These are phyloP conservation scores for Erpornis zantholeuca DNA, from an alignment of 2,113 vertebrate genomes.

Conservation along the genomic window DNA sequence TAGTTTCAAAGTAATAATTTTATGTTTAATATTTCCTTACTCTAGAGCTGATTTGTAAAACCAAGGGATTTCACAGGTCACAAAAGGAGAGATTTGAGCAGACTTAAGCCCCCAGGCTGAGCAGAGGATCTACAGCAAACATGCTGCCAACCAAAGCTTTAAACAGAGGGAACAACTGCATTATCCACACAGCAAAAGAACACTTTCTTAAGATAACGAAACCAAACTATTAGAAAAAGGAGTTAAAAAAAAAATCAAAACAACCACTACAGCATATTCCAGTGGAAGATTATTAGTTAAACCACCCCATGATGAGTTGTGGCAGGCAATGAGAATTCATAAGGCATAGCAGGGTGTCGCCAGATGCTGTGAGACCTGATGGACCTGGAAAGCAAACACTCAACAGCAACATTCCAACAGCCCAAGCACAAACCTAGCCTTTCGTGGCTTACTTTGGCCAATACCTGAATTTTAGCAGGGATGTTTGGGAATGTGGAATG, in stretches of 20 bases:
- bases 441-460: not conserved
- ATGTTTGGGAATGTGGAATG: not conserved
- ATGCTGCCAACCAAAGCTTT: not conserved
- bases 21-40: not conserved
- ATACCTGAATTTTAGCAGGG: not conserved
- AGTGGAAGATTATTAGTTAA: not conserved
- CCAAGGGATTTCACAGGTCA: not conserved
- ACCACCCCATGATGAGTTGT: not conserved
- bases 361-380: not conserved
- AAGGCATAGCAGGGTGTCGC: not conserved
- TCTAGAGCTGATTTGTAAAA: not conserved
- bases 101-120: not conserved
- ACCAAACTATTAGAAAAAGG: not conserved
- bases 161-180: not conserved
- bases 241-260: not conserved
- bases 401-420: not conserved
- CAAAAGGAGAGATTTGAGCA: not conserved
- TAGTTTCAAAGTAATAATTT: not conserved
- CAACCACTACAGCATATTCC: not conserved
- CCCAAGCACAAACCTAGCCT: not conserved
- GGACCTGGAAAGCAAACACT: not conserved
- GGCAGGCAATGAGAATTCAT: not conserved
- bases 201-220: not conserved
- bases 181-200: not conserved
- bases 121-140: not conserved